These are phyloP conservation scores for Polyommatus iphigenia DNA, from an alignment of 2,888 invertebrate species.

Conservation along the genomic window DNA sequence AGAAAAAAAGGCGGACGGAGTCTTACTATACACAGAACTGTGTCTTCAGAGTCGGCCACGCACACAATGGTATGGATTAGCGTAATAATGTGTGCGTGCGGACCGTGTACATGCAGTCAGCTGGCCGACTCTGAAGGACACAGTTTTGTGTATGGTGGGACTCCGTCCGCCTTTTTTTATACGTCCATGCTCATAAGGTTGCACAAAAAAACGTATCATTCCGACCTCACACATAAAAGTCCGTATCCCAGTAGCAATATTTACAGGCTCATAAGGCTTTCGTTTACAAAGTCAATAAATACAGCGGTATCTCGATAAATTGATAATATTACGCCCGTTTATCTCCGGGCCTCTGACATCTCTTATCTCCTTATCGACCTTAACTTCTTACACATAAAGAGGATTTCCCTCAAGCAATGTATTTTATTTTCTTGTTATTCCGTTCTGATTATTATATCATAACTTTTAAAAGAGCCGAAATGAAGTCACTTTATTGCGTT, in stretches of 20 bases:
- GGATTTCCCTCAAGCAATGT: background rate
- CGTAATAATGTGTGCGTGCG: too few relatives aligned
- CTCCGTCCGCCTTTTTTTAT: too few relatives aligned
- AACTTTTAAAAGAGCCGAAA: slow-evolving; percentile 10
- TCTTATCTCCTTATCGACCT: slow-evolving; percentile 21
- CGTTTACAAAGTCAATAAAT: slow-evolving; percentile 32
- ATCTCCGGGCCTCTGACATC: slow-evolving; percentile 29
- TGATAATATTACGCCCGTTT: slow-evolving; percentile 34
- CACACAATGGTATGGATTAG: too few relatives aligned
- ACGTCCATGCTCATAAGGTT: background rate
- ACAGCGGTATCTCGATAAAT: slow-evolving; percentile 32
- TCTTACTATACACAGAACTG: too few relatives aligned
- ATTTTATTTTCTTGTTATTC: slow-evolving; percentile 11
- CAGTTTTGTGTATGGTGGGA: too few relatives aligned
- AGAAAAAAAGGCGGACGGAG: too few relatives aligned
- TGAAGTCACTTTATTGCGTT: background rate
- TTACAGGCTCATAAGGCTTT: slow-evolving; percentile 20
- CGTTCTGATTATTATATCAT: slow-evolving; percentile 24
- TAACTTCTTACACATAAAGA: slow-evolving; percentile 1
- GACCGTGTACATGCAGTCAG: too few relatives aligned
- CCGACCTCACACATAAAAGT: background rate
- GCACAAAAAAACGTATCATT: background rate
- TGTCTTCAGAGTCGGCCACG: too few relatives aligned
- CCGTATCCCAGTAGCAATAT: slow-evolving; percentile 12
- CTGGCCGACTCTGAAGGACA: too few relatives aligned